A percentile compares a stretch with the other conserved stretches of the same genome.
Conservation (phyloP, 2,797 vertebrate species). For the Miopithecus talapoin region DNA sequence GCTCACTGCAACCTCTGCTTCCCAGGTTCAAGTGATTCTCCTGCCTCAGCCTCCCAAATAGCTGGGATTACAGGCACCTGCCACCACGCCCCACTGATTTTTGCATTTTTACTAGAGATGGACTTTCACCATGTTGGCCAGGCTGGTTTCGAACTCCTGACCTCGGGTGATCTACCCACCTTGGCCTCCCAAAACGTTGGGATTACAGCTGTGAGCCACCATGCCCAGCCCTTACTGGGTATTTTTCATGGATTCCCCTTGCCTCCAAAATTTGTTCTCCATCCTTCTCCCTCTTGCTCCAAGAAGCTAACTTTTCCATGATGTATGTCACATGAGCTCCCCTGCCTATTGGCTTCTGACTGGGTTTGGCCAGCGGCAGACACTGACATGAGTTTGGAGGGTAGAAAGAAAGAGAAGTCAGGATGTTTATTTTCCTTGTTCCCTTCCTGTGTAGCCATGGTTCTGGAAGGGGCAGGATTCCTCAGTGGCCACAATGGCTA, state of each 20-base stretch:
- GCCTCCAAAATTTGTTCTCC: background rate
- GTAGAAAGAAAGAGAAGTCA: background rate
- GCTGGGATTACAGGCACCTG: too few species aligned
- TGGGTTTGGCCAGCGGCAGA: conserved; percentile 6
- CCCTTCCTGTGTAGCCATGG: background rate
- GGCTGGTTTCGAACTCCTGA: too few species aligned
- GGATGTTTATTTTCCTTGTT: background rate
- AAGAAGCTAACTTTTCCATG: background rate
- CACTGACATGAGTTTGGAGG: background rate
- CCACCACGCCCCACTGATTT: too few species aligned
- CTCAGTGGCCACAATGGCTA: background rate
- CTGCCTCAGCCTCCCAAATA: too few species aligned
- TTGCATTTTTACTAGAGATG: too few species aligned
- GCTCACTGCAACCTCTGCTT: too few species aligned
- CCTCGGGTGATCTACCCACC: too few species aligned
- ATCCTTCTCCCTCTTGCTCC: background rate
- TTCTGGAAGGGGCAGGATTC: background rate
- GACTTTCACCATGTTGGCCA: too few species aligned
- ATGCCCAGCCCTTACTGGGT: background rate
- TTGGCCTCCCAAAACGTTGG: too few species aligned
- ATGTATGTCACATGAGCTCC: background rate
- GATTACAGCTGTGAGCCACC: too few species aligned
- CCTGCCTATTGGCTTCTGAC: conserved; percentile 15
- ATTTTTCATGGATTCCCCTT: background rate
- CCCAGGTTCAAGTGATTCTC: too few species aligned